Evolutionary conservation across 2,888 invertebrate species (phyloP).

Genomic region (Digitonthophagus gazella): DNA sequence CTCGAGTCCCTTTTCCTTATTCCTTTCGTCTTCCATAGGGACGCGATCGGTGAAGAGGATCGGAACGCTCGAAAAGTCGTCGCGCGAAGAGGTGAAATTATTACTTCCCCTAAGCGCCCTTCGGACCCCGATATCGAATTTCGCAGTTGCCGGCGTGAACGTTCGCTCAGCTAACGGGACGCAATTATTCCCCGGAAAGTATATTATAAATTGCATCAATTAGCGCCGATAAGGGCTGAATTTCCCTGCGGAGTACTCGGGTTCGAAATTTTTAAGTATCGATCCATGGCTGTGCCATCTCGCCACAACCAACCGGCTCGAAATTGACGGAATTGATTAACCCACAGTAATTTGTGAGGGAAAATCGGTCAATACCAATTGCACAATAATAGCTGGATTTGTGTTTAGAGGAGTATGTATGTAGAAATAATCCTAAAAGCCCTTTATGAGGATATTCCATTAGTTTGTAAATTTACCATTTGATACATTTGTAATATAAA

Average conservation of each 20-base stretch:
- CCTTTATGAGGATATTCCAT: no score
- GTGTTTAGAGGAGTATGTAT: no score
- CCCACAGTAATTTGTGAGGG: no score
- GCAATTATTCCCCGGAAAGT: constrained; percentile 12
- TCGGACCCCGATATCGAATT: constrained; percentile 11
- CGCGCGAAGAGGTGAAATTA: constrained; percentile 13
- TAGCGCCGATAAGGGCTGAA: neutral
- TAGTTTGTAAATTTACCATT: no score
- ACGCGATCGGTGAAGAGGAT: neutral
- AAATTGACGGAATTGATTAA: no score
- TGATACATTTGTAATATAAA: no score
- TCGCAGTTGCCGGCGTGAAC: neutral
- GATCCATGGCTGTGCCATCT: no score
- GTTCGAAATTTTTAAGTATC: no score
- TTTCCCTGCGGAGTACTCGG: neutral
- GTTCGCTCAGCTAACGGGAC: constrained; percentile 1
- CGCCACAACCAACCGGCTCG: no score
- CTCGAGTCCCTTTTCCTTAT: neutral
- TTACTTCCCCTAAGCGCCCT: neutral
- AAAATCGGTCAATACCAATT: no score
- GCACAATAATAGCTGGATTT: no score
- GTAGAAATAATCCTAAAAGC: no score
- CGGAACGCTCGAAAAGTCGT: neutral
- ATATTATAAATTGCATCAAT: constrained; percentile 11
- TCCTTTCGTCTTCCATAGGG: neutral